A percentile compares a stretch with the other conserved stretches of the same genome.
These are phyloP conservation scores for Yponomeuta evonymella DNA, from an alignment of 2,888 invertebrate genomes.

Conservation along the genomic window DNA sequence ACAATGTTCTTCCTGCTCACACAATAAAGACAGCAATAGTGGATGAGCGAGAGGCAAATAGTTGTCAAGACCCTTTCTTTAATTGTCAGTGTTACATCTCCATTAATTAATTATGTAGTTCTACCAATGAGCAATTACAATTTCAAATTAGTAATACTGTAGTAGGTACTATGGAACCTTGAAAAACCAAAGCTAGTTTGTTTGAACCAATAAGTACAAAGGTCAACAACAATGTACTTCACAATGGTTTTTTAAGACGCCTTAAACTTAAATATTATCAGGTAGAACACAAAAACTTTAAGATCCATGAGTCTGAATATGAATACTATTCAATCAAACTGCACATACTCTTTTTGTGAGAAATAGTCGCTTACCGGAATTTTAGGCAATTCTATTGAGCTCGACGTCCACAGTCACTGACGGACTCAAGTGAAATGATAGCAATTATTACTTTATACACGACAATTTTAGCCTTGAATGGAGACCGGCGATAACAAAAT, in stretches of 20 bases:
- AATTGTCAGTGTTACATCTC: not conserved
- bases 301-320: too few species aligned
- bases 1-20: too few species aligned
- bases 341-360: not conserved
- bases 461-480: not conserved
- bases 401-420: not conserved
- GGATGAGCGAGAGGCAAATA: too few species aligned
- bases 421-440: not conserved
- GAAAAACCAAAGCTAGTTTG: not conserved
- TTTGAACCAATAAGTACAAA: conserved; percentile 11
- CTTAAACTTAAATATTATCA: not conserved
- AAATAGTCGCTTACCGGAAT: not conserved
- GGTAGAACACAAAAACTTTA: too few species aligned
- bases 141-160: not conserved
- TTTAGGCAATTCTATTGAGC: not conserved
- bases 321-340: too few species aligned
- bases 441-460: not conserved
- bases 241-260: not conserved
- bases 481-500: not conserved
- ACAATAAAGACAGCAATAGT: too few species aligned
- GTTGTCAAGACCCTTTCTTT: too few species aligned
- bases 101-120: not conserved
- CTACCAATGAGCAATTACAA: conserved; percentile 1
- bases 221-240: not conserved
- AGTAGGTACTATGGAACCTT: conserved; percentile 4